Conservation (phyloP, 2,888 invertebrate genomes). For the Prenolepis imparis region DNA sequence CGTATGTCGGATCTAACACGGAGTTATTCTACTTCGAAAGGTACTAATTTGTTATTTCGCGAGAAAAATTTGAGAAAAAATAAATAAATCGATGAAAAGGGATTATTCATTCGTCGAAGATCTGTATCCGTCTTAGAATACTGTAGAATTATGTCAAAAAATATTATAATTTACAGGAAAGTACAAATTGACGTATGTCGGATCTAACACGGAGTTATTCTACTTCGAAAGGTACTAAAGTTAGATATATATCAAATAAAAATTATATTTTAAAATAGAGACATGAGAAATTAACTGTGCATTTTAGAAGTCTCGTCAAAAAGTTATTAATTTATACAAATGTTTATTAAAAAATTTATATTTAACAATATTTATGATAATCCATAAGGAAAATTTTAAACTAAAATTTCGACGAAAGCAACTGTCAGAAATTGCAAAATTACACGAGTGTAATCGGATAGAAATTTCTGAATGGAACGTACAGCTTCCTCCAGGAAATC, state of each 20-base stretch:
- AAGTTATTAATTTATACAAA: slow-evolving; percentile 17
- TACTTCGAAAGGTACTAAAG: neutral
- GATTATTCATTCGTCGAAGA: neutral
- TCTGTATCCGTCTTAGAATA: neutral
- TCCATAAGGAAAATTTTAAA: neutral
- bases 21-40: slow-evolving; percentile 9
- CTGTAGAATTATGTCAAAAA: neutral
- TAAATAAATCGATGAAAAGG: neutral
- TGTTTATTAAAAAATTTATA: slow-evolving; percentile 4
- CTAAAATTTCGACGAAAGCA: neutral
- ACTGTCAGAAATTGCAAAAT: slow-evolving; percentile 17
- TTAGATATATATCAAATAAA: neutral
- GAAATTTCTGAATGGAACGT: slow-evolving; percentile 10
- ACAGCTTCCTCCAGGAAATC: neutral
- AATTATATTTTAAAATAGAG: neutral
- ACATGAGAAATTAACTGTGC: neutral
- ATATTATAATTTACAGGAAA: neutral
- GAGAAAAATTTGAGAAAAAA: slow-evolving; percentile 41
- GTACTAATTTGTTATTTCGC: slow-evolving; percentile 49
- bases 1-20: neutral
- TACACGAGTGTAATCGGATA: slow-evolving; percentile 10
- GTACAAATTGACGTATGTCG: neutral
- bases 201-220: neutral
- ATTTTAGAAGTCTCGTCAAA: neutral
- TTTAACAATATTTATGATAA: neutral